A percentile compares a stretch with the other conserved stretches of the same genome.
These are phyloP conservation scores for Rhamnusium bicolor DNA, from an alignment of 2,888 invertebrate genomes.

Conservation along the genomic window DNA sequence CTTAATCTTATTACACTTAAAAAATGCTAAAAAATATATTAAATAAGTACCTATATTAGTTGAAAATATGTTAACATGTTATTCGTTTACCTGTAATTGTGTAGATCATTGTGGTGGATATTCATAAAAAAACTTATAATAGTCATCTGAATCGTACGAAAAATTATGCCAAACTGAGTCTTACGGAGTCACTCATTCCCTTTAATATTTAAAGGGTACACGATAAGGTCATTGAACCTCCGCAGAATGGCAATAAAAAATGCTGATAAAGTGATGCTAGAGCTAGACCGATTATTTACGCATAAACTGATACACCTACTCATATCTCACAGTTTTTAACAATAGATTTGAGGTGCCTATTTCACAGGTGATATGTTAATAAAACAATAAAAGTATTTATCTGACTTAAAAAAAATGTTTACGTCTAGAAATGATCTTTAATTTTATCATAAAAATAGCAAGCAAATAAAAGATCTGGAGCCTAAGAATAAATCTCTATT, in stretches of 20 bases:
- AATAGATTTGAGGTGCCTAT: constrained; percentile 5
- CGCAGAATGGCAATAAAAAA: background rate
- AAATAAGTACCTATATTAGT: no score
- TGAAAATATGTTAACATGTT: background rate
- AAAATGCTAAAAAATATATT: no score
- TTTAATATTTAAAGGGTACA: constrained; percentile 11
- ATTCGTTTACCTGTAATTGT: background rate
- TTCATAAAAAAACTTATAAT: background rate
- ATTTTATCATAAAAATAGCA: background rate
- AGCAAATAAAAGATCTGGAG: background rate
- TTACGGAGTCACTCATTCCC: background rate
- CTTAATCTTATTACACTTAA: background rate
- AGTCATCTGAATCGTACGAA: background rate
- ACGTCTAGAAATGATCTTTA: background rate
- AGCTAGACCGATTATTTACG: background rate
- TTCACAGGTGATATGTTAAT: background rate
- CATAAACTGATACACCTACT: background rate
- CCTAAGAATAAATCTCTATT: background rate
- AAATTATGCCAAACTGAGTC: background rate
- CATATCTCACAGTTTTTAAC: background rate
- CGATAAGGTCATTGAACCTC: background rate
- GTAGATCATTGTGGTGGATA: background rate
- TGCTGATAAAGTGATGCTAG: background rate
- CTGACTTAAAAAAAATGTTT: no score
- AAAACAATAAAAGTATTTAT: background rate